Base-by-base conservation (phyloP, 2,888 invertebrate genomes). In the Phaonia tiefii region DNA sequence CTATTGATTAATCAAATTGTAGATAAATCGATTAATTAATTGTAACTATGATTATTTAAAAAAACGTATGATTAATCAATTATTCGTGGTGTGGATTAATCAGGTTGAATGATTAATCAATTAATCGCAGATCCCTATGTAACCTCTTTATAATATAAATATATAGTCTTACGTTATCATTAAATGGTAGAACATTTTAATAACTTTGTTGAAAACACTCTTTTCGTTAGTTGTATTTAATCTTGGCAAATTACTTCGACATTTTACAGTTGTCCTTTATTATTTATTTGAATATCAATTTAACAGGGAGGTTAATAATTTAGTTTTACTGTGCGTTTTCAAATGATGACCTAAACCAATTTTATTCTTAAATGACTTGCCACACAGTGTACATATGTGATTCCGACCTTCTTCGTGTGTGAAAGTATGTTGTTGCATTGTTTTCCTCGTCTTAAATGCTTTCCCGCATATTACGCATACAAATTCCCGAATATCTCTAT, bases 401-500 rank as follows among this genome's bases (percentile, higher is more conserved):
- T 77, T 79, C 49, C 81, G 74, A 1, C 66, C 79, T n/a, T 82
- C 81, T 22, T 81, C 75, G 66, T 83, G 83, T 15, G 75, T 81
- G 7, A 79, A 77, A 22, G 60, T 51, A 65, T 83, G 83, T 20
- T 79, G 81, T 2, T 74, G 70, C 31, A 83, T 74, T n/a, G 83
- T 79, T 65, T 74, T 79, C 0, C 63, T 75, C 3, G 79, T 79
- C n/a, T 73, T 76, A 60, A 83, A 83, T 37, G 70, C 80, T 17
- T 79, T 83, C 15, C 74, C 76, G 39, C 83, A 83, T 10, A 74
- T 54, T 26, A 71, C 65, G 31, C 83, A 83, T 49, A 76, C 73
- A 69, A 76, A 69, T 3, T 49, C 67, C 2, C 81, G 74, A 20
- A 79, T 77, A 15, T 81, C 77, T 44, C 67, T 73, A 37, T 83